Conservation (phyloP, 2,797 vertebrate genomes). For the Halcyon badia region DNA sequence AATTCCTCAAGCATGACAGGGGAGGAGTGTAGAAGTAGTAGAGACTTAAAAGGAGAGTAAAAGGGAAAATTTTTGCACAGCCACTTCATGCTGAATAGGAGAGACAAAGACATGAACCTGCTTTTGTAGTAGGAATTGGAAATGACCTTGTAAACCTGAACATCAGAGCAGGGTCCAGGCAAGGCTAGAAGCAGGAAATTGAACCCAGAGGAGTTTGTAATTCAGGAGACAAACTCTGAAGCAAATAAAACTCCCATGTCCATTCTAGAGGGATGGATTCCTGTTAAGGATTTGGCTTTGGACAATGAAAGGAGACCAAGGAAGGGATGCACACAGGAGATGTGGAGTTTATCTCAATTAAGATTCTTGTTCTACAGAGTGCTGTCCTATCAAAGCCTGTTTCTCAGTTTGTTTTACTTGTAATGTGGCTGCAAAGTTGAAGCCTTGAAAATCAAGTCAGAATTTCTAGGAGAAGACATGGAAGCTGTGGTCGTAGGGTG, state of each 20-base stretch:
- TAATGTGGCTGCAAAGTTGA: not conserved
- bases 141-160: slow-evolving; percentile 28
- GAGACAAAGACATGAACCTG: slow-evolving; percentile 15
- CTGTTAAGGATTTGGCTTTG: not conserved
- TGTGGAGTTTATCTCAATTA: not conserved
- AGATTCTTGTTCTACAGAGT: not conserved
- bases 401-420: not conserved
- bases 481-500: not conserved
- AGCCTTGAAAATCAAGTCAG: not conserved
- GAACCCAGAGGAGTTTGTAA: not conserved
- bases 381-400: not conserved
- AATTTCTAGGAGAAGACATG: not conserved
- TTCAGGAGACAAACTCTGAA: not conserved
- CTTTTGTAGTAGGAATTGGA: slow-evolving; percentile 27
- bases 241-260: not conserved
- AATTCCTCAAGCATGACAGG: not conserved
- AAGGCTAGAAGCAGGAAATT: not conserved
- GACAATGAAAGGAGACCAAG: not conserved
- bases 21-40: not conserved
- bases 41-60: not conserved
- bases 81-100: slow-evolving; percentile 4
- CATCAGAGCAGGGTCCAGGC: not conserved
- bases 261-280: not conserved
- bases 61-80: slow-evolving; percentile 20
- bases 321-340: not conserved